phyloP scores from a whole-genome alignment of 2,888 invertebrate genomes.

The Megalurothrips usitatus region DNA sequence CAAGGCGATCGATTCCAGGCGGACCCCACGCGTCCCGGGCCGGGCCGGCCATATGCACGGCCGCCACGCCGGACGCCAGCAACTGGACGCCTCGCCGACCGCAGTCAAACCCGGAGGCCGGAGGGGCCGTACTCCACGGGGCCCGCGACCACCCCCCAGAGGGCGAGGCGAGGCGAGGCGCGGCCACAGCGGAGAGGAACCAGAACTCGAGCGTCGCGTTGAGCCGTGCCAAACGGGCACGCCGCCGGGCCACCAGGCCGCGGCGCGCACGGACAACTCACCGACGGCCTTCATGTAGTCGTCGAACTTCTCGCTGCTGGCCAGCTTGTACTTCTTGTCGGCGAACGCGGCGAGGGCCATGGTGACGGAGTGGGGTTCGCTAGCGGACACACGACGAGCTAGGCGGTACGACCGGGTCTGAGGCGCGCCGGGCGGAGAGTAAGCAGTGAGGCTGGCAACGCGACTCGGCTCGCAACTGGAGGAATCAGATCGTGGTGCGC shows the following conservation, averaged over 20 bases:
- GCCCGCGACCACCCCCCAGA: background rate
- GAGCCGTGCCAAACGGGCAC: too few species aligned
- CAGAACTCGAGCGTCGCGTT: background rate
- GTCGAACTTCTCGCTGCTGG: slow-evolving; percentile 77
- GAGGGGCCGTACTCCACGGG: too few species aligned
- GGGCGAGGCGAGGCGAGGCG: background rate
- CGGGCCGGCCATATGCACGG: background rate
- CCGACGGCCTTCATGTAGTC: slow-evolving; percentile 84
- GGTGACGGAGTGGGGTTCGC: background rate
- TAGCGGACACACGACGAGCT: background rate
- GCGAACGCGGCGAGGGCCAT: slow-evolving; percentile 42
- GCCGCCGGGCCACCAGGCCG: background rate
- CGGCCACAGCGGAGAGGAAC: background rate
- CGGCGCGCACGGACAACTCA: slow-evolving; percentile 50
- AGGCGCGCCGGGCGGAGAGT: background rate
- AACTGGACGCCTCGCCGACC: background rate
- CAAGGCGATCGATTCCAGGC: background rate
- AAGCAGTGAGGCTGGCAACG: background rate
- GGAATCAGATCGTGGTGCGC: background rate
- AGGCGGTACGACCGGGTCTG: too few species aligned
- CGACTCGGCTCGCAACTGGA: background rate
- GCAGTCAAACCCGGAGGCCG: too few species aligned
- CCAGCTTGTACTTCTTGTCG: slow-evolving; percentile 78
- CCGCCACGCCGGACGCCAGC: background rate
- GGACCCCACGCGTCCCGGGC: background rate